These are phyloP conservation scores for Aptenodytes forsteri DNA, from an alignment of 2,113 vertebrate species.

Conservation along the genomic window DNA sequence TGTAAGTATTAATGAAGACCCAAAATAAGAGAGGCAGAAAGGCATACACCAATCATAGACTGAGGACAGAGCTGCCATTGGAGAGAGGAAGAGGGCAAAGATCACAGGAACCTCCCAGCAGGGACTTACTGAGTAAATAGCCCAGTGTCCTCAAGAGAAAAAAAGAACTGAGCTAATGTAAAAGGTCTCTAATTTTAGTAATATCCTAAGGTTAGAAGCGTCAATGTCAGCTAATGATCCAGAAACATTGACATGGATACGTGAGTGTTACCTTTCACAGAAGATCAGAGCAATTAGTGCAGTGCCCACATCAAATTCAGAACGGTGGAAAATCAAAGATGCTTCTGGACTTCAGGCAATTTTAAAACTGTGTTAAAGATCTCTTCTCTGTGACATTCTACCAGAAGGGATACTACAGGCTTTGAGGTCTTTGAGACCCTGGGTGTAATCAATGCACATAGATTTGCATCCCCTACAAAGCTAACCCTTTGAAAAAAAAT, in stretches of 20 bases:
- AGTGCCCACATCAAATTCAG: not conserved
- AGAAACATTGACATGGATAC: not conserved
- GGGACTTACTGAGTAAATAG: not conserved
- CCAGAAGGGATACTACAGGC: not conserved
- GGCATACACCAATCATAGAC: fast-evolving
- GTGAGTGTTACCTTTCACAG: not conserved
- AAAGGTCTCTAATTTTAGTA: constrained; percentile 15
- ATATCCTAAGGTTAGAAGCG: not conserved
- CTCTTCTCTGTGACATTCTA: not conserved
- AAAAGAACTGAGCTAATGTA: not conserved
- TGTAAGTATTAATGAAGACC: not conserved
- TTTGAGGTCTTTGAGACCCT: not conserved
- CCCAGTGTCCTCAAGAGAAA: not conserved
- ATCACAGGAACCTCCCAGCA: not conserved
- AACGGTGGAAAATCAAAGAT: not conserved
- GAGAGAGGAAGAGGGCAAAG: not conserved
- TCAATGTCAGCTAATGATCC: constrained; percentile 22
- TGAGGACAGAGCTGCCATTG: not conserved
- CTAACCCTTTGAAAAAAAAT: not conserved
- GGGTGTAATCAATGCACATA: not conserved
- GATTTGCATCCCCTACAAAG: not conserved
- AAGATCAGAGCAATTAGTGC: constrained; percentile 27
- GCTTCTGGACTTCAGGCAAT: not conserved
- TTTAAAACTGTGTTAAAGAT: not conserved
- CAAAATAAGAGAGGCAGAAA: not conserved